phyloP scores from a whole-genome alignment of 2,797 vertebrate genomes.

The Diceros bicornis region DNA sequence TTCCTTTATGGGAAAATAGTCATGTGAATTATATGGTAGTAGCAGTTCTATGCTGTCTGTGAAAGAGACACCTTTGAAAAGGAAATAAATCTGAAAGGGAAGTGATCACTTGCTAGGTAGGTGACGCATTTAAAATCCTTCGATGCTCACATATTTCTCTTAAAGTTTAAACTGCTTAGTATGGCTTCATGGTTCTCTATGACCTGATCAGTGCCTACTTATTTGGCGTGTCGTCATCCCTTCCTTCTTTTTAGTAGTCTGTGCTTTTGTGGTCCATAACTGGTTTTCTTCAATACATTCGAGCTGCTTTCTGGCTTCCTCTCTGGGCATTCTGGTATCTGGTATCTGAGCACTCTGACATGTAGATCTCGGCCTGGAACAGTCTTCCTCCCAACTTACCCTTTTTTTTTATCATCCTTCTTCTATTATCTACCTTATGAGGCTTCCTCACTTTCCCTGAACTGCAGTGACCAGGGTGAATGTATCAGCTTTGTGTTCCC shows the following conservation, averaged over 20 bases:
- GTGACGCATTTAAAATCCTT: not conserved
- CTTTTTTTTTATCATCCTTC: not conserved
- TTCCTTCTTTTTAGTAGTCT: not conserved
- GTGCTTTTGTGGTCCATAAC: not conserved
- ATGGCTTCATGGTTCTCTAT: not conserved
- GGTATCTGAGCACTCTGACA: not conserved
- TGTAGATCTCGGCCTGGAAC: not conserved
- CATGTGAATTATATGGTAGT: not conserved
- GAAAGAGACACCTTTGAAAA: not conserved
- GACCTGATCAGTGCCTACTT: not conserved
- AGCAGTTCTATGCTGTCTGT: not conserved
- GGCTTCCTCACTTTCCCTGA: not conserved
- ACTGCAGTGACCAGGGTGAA: not conserved
- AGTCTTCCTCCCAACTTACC: not conserved
- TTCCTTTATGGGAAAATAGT: not conserved
- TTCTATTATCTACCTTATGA: not conserved
- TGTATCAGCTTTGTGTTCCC: not conserved
- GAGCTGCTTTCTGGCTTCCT: not conserved
- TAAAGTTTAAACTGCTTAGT: not conserved
- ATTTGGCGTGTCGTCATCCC: not conserved
- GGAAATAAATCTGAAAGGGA: not conserved
- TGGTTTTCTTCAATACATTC: not conserved
- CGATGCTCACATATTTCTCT: not conserved
- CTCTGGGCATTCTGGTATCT: not conserved
- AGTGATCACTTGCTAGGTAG: not conserved